phyloP scores from a whole-genome alignment of 2,888 invertebrate genomes.

The Andrena fulva region DNA sequence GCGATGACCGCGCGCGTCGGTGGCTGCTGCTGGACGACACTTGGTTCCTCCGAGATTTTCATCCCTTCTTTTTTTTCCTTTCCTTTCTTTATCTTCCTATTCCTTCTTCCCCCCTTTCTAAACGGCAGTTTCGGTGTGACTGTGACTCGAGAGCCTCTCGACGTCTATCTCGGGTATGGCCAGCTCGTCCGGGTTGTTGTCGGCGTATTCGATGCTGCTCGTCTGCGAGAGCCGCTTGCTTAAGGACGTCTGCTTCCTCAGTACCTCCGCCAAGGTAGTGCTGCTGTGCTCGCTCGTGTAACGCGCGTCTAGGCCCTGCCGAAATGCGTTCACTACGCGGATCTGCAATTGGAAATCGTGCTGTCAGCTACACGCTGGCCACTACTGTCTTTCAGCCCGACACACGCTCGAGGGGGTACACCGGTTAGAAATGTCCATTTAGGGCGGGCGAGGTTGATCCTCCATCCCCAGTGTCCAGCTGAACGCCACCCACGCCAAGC shows the following conservation, averaged over 20 bases:
- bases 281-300: slow-evolving; percentile 92
- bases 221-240: slow-evolving; percentile 96
- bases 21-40: slow-evolving; percentile 27
- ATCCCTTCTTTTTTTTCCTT: slow-evolving; percentile 29
- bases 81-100: slow-evolving; percentile 39
- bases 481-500: not conserved
- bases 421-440: slow-evolving; percentile 20
- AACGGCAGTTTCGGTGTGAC: slow-evolving; percentile 97
- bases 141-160: slow-evolving; percentile 96
- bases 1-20: slow-evolving; percentile 29
- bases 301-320: slow-evolving; percentile 93
- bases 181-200: slow-evolving; percentile 94
- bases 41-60: not conserved
- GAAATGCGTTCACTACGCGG: slow-evolving; percentile 99
- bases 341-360: slow-evolving; percentile 90
- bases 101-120: slow-evolving; percentile 84
- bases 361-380: slow-evolving; percentile 28
- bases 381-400: not conserved
- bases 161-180: slow-evolving; percentile 97
- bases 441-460: slow-evolving; percentile 36
- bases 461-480: slow-evolving; percentile 6
- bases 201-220: slow-evolving; percentile 96
- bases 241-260: slow-evolving; percentile 96
- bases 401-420: slow-evolving; percentile 17
- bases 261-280: slow-evolving; percentile 96